phyloP scores from a whole-genome alignment of 53 echinoderm and acorn worm genomes.

The Henricia sp. region DNA sequence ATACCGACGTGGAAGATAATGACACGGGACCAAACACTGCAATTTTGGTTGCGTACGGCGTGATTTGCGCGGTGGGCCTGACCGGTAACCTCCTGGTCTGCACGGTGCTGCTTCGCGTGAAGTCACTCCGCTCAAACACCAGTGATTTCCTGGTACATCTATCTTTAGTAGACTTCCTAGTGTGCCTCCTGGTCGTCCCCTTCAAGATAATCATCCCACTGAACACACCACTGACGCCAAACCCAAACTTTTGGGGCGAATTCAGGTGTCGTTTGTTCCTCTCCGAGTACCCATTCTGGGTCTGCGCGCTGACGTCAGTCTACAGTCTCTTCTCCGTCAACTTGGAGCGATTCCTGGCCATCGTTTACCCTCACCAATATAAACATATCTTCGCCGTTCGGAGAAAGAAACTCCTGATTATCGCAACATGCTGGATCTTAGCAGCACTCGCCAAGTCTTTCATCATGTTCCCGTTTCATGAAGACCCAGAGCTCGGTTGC shows the following conservation, averaged over 20 bases:
- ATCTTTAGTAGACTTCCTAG: constrained; percentile 75
- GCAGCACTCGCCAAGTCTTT: background rate
- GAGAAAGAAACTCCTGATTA: constrained; percentile 14
- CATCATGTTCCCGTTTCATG: constrained; percentile 1
- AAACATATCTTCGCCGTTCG: constrained; percentile 6
- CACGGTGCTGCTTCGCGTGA: constrained; percentile 67
- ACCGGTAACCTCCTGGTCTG: constrained; percentile 75
- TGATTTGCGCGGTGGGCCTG: constrained; percentile 71
- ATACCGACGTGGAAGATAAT: too few species aligned
- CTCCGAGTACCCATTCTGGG: constrained; percentile 57
- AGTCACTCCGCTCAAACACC: constrained; percentile 71
- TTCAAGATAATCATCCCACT: constrained; percentile 71
- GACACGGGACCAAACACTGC: too few species aligned
- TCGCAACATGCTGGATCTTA: background rate
- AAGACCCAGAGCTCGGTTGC: background rate
- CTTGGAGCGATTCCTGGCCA: constrained; percentile 62
- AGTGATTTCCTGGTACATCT: constrained; percentile 88
- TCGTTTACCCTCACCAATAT: constrained; percentile 56
- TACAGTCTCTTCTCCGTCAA: constrained; percentile 50
- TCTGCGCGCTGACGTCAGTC: constrained; percentile 38
- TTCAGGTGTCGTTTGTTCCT: constrained; percentile 56
- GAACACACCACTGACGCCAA: background rate
- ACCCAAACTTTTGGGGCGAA: constrained; percentile 39
- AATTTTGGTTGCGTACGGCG: constrained; percentile 19
- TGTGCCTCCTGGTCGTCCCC: constrained; percentile 76